Evolutionary conservation across 2,888 invertebrate genomes (phyloP).

Genomic region (Clanis bilineata): DNA sequence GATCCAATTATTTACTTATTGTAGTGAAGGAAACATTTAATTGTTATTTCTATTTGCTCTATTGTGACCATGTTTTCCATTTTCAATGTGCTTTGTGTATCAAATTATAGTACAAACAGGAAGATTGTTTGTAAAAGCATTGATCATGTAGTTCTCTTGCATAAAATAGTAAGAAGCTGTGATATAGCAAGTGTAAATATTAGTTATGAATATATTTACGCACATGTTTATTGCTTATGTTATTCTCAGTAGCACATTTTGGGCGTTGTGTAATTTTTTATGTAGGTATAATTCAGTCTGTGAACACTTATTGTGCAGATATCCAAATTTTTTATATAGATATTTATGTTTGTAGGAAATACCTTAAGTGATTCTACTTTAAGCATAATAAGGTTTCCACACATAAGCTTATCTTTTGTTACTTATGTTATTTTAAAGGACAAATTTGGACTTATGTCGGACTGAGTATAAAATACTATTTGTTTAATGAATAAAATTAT

Average conservation of each 20-base stretch:
- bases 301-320: constrained; percentile 19
- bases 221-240: constrained; percentile 30
- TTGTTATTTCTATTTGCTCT: background rate
- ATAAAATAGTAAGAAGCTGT: constrained; percentile 71
- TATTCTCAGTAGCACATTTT: constrained; percentile 29
- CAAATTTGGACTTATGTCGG: constrained; percentile 64
- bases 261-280: constrained; percentile 35
- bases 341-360: constrained; percentile 31
- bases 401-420: constrained; percentile 50
- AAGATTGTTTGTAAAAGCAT: constrained; percentile 15
- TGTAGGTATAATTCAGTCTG: constrained; percentile 37
- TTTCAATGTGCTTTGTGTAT: background rate
- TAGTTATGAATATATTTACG: constrained; percentile 42
- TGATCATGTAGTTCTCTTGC: constrained; percentile 41
- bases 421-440: constrained; percentile 64
- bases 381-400: constrained; percentile 56
- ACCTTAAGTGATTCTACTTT: constrained; percentile 34
- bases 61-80: background rate
- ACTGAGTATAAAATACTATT: constrained; percentile 78
- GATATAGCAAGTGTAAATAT: constrained; percentile 78
- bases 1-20: background rate
- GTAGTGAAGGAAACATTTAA: background rate
- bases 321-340: constrained; percentile 27
- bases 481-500: constrained; percentile 71
- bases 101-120: constrained; percentile 3